Base-by-base conservation (phyloP, 2,888 invertebrate species). In the Nasonia oneida region DNA sequence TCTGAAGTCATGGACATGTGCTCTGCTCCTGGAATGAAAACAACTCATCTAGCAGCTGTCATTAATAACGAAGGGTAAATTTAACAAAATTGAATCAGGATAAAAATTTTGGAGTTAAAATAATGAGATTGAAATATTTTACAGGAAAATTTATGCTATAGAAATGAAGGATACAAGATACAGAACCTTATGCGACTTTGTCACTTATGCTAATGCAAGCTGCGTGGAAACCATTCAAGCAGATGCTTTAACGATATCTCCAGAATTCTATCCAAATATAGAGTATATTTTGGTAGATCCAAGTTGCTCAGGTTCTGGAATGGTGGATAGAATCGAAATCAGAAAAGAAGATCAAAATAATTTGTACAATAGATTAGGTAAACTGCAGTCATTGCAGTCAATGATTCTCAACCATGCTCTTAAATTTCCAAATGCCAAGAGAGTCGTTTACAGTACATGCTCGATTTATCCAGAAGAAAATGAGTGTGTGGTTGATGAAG, bases 1-100 rank as follows among this genome's bases (percentile, higher is more conserved):
- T 95, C 97, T 88, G 94, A 94, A 0, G 96, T 98, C 1, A 93
- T 99, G 85, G 99, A 99, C 93, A 97, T 98, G 95, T 99, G 99
- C 93, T 98, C 99, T 0, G 99, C 99, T 0, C 99, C 99, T 0
- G 99, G 99, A 64, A 99, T 98, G 97, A 99, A 99, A 94, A 97
- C 98, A 0, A 96, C 97, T 15, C 98, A 99, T 91, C 93, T 98
- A 3, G 98, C 99, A 15, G 97, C 98, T 15, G 94, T 96, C 23
- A 95, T 99, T 93, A 94, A 96, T 79, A 97, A 98, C 92, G 94
- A 95, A 90, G 97, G 97, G 95, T 95, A 92, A 88, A 91, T 90
- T 84, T 75, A 83, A 71, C 33, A 15, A 33, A 76, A 53, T 78
- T 15, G 18, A 73, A 4, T 75, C 2, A 79, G 29, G 74, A 85